Evolutionary conservation across 2,113 vertebrate genomes (phyloP).

Genomic region (Amphilophus citrinellus): DNA sequence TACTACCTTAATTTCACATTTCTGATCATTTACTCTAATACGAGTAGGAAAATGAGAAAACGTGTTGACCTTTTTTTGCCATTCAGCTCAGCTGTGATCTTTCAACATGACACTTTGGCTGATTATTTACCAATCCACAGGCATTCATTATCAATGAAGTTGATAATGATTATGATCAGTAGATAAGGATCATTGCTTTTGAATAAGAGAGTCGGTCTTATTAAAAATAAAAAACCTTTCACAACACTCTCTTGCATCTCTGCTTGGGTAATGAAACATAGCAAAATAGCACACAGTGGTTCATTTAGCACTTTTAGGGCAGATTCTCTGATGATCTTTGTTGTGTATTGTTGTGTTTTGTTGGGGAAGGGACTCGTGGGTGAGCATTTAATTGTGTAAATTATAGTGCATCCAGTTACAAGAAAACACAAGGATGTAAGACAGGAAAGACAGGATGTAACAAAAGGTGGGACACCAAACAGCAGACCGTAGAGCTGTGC

Average conservation of each 20-base stretch:
- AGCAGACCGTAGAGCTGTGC: neutral
- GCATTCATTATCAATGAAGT: neutral
- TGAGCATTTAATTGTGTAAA: conserved; percentile 18
- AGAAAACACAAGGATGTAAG: neutral
- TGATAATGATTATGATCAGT: conserved; percentile 22
- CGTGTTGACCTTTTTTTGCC: neutral
- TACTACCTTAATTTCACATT: neutral
- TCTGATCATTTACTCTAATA: conserved; percentile 4
- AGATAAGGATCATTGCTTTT: conserved; percentile 29
- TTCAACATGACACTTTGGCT: neutral
- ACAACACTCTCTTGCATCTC: conserved; percentile 27
- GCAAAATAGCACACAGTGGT: conserved; percentile 13
- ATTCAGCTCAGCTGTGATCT: neutral
- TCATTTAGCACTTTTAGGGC: conserved; percentile 35
- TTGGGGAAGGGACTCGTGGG: conserved; percentile 10
- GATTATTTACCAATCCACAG: neutral
- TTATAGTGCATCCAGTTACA: neutral
- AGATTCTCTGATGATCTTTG: neutral
- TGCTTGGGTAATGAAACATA: conserved; percentile 25
- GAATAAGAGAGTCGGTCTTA: neutral
- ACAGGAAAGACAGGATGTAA: neutral
- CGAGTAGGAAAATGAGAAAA: neutral
- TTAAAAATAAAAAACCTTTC: conserved; percentile 21
- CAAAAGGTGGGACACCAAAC: neutral
- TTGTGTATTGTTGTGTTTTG: neutral